These are phyloP conservation scores for Tragelaphus buxtoni DNA, from an alignment of 2,113 vertebrate species.

Conservation along the genomic window DNA sequence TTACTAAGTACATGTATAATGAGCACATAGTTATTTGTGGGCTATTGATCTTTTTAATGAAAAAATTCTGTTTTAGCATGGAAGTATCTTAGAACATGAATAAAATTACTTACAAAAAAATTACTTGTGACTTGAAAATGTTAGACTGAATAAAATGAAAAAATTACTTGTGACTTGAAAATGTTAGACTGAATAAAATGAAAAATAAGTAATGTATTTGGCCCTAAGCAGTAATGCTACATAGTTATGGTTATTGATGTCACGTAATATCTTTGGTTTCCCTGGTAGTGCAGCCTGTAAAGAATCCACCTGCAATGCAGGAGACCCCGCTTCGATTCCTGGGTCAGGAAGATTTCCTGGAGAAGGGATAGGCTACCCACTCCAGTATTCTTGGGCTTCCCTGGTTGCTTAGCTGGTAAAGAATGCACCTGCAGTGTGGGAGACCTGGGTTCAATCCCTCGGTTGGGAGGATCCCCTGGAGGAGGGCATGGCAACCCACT, in stretches of 20 bases:
- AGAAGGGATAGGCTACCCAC: neutral
- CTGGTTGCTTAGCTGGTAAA: neutral
- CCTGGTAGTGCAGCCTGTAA: neutral
- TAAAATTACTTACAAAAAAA: neutral
- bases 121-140: neutral
- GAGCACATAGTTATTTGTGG: neutral
- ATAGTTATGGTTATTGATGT: neutral
- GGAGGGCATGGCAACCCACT: neutral
- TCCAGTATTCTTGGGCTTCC: neutral
- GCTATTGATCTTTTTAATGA: neutral
- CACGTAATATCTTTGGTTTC: neutral
- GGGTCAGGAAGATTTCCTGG: neutral
- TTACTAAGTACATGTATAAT: neutral
- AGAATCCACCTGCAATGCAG: neutral
- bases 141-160: conserved; percentile 1
- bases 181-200: conserved; percentile 1
- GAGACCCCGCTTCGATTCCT: neutral
- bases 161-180: conserved; percentile 8
- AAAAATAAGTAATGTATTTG: neutral
- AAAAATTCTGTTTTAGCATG: neutral
- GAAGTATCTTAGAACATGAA: neutral
- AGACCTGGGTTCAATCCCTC: neutral
- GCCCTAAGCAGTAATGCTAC: neutral
- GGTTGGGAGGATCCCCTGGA: neutral
- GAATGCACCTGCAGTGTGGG: neutral